Base-by-base conservation (phyloP, 2,113 vertebrate genomes). In the Cephalopholis sonnerati region DNA sequence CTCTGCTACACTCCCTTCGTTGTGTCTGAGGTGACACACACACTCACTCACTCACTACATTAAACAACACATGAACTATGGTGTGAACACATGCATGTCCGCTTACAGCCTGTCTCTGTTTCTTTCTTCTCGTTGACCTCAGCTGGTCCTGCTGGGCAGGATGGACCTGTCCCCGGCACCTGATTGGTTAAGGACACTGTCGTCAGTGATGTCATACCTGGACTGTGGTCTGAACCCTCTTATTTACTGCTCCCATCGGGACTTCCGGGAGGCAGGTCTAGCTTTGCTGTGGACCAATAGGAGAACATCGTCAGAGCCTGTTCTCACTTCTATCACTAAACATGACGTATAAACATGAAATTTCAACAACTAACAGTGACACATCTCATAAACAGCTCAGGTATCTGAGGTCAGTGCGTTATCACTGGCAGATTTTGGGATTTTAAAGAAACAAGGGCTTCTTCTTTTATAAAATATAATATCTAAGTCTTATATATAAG, bases 221-320 rank as follows among this genome's bases (percentile, higher is more conserved):
- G 89, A 95, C 91, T 96, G 94, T 65, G 50, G 82, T 53, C 68
- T 95, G 61, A 95, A 96, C 76, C 94, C 95, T 51, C 76, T 95
- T 0, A 95, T 95, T 84, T 96, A 95, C 91, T 94, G 86, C 74
- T 90, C 81, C 53, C 90, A 96, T 80, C 89, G 79, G 65, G 87
- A 93, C 50, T 96, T 95, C 61, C 73, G 94, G 64, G 81, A 93
- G 74, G 94, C 91, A 0, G 83, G 93, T 15, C 87, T 95, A 6
- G 86, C 91, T 12, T 65, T 96, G 66, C 77, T 96, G 36, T 95
- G 94, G 95, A 93, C 91, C 82, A 92, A 55, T 27, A 89, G 72
- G 46, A 94, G 76, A 74, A n/a, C 76, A 5, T 17, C 9, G 0
- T 77, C 85, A 29, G 93, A 95, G 24, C 95, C 95, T 2, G 91